Base-by-base conservation (phyloP, 2,797 vertebrate species). In the Sebastes kiyomatsui region DNA sequence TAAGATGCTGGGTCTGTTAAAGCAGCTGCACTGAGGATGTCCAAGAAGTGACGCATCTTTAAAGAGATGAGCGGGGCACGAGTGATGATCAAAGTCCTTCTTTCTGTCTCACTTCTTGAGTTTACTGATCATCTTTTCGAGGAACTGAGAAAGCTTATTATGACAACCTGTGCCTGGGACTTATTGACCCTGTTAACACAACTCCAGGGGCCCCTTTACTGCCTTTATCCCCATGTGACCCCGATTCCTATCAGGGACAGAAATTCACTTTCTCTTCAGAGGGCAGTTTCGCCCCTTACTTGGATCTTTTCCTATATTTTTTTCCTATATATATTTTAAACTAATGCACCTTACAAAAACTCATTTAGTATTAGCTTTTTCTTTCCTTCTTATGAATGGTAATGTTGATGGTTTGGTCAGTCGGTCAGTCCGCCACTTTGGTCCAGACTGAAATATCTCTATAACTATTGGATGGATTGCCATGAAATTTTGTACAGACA, bases 121-220 rank as follows among this genome's bases (percentile, higher is more conserved):
- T 54, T 75, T 38, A 68, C 69, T 75, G 20, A 4, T 80, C 49
- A 67, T 70, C 35, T 4, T 67, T 79, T 78, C 23, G 1, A 42
- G 30, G 12, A 52, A 76, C 13, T 75, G 4, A 12, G 1, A 13
- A 75, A 42, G 28, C 12, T 38, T 67, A 33, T 46, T 10, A 25
- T 35, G 20, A 10, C 2, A n/a, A 25, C 38, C 13, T 20, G n/a
- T 8, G 14, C 25, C 2, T 35, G 9, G 2, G 56, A 20, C 28
- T 33, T 6, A 35, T 58, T 6, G 7, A 9, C 18, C 28, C 1
- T 38, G 1, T 9, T 7, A 8, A 8, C 49, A 13, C 38, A 3
- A 27, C 16, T 38, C 16, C 7, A 30, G 18, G 18, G 9, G 7
- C 2, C 18, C 18, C 9, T 60, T 60, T n/a, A 23, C 18, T 42